These are phyloP conservation scores for Ormyrus labotus DNA, from an alignment of 2,888 invertebrate species.

Conservation along the genomic window DNA sequence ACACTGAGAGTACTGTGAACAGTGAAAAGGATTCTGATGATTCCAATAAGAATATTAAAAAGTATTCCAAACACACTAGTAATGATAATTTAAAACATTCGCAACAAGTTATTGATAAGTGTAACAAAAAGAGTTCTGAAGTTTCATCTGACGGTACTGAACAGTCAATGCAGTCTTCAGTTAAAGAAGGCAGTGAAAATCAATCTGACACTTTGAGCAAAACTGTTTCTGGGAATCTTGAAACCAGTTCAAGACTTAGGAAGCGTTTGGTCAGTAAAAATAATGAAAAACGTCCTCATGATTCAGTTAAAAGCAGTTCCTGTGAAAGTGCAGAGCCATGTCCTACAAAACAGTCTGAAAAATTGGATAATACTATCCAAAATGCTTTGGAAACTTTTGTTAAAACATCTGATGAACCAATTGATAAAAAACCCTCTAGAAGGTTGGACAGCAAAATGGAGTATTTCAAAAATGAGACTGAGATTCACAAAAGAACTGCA, in stretches of 20 bases:
- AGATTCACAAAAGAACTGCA: slow-evolving; percentile 24
- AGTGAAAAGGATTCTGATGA: slow-evolving; percentile 15
- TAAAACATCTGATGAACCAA: slow-evolving; percentile 21
- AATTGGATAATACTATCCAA: slow-evolving; percentile 22
- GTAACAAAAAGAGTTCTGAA: slow-evolving; percentile 1
- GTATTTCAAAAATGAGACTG: slow-evolving; percentile 47
- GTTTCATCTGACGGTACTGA: slow-evolving; percentile 10
- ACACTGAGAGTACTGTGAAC: neutral
- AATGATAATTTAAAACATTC: slow-evolving; percentile 25
- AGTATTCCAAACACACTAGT: slow-evolving; percentile 31
- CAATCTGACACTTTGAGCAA: slow-evolving; percentile 2
- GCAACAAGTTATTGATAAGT: slow-evolving; percentile 1
- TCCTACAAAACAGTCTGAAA: slow-evolving; percentile 11
- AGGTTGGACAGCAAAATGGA: slow-evolving; percentile 22
- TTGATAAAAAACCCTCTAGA: slow-evolving; percentile 17
- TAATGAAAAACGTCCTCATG: neutral
- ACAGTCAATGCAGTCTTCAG: neutral
- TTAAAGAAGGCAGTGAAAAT: neutral
- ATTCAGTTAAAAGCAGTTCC: slow-evolving; percentile 1
- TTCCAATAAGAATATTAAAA: slow-evolving; percentile 28
- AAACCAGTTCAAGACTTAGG: slow-evolving; percentile 10
- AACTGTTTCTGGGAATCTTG: slow-evolving; percentile 11
- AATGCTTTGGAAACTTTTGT: slow-evolving; percentile 9
- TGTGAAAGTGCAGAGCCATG: neutral
- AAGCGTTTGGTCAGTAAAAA: slow-evolving; percentile 19